Evolutionary conservation across 2,113 vertebrate species (phyloP).

Genomic region (Nannobrachium achirus): DNA sequence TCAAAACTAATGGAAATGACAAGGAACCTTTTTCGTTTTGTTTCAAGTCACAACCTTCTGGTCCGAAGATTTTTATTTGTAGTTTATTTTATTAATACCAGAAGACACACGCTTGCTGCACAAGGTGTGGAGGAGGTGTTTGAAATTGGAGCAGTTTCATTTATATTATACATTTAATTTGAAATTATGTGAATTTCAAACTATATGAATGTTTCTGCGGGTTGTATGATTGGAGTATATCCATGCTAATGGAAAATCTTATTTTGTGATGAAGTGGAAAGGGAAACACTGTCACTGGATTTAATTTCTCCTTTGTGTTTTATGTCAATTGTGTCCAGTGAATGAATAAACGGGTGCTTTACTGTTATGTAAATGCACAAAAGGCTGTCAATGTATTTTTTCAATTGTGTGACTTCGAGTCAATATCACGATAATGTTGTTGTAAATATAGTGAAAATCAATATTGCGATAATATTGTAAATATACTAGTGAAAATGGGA

Average conservation of each 20-base stretch:
- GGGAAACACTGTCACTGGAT: constrained; percentile 27
- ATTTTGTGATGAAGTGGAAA: constrained; percentile 59
- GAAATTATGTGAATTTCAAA: constrained; percentile 43
- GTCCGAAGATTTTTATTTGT: background rate
- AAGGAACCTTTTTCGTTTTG: constrained; percentile 28
- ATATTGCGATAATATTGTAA: no score
- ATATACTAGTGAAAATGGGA: no score
- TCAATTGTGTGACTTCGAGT: background rate
- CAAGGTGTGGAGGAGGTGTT: constrained; percentile 26
- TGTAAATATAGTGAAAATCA: no score
- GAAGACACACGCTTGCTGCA: constrained; percentile 30
- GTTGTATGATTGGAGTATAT: constrained; percentile 50
- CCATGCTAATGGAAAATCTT: constrained; percentile 58
- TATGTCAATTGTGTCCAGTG: constrained; percentile 83
- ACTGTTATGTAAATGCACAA: constrained; percentile 51
- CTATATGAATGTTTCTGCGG: constrained; percentile 42
- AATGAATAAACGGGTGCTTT: constrained; percentile 83
- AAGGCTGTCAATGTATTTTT: background rate
- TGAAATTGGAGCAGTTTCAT: constrained; percentile 41
- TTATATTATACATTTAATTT: no score
- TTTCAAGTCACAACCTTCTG: constrained; percentile 30
- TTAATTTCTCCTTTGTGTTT: constrained; percentile 60
- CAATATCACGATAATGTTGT: no score
- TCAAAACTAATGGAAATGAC: constrained; percentile 31
- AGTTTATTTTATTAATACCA: constrained; percentile 51